Evolutionary conservation across 2,797 vertebrate species (phyloP).

Genomic region (Hoplostethus atlanticus): DNA sequence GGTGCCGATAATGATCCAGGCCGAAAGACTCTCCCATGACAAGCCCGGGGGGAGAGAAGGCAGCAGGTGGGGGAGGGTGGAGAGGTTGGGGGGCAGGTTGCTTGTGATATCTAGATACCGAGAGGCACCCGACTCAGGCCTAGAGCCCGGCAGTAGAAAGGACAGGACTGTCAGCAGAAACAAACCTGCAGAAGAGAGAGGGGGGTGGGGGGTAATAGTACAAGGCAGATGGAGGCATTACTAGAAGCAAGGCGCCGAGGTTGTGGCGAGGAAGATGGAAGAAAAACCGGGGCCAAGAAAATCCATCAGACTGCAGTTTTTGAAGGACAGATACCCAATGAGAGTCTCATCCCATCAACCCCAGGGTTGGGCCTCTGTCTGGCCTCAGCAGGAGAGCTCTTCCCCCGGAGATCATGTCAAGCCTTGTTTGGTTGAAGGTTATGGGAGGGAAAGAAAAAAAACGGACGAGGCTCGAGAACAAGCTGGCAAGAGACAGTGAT

Average conservation of each 20-base stretch:
- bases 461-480: conserved; percentile 50
- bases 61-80: background rate
- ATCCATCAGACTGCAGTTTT: conserved; percentile 66
- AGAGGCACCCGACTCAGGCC: conserved; percentile 51
- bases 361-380: conserved; percentile 54
- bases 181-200: conserved; percentile 41
- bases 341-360: conserved; percentile 71
- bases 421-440: conserved; percentile 67
- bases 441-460: conserved; percentile 2
- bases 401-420: conserved; percentile 46
- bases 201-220: conserved; percentile 24
- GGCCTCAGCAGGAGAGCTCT: conserved; percentile 49
- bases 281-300: conserved; percentile 35
- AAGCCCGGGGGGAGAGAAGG: conserved; percentile 16
- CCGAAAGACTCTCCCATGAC: conserved; percentile 36
- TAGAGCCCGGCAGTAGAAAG: conserved; percentile 35
- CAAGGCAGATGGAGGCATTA: conserved; percentile 32
- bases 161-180: conserved; percentile 68
- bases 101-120: conserved; percentile 14
- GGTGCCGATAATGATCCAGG: conserved; percentile 63
- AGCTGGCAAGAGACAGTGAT: conserved; percentile 60
- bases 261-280: conserved; percentile 48
- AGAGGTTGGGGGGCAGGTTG: conserved; percentile 1
- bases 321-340: conserved; percentile 78
- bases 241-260: conserved; percentile 26